Evolutionary conservation across 2,888 invertebrate species (phyloP), one percentile per base, ranked within the genome.

Genomic region (Clunio marinus): DNA sequence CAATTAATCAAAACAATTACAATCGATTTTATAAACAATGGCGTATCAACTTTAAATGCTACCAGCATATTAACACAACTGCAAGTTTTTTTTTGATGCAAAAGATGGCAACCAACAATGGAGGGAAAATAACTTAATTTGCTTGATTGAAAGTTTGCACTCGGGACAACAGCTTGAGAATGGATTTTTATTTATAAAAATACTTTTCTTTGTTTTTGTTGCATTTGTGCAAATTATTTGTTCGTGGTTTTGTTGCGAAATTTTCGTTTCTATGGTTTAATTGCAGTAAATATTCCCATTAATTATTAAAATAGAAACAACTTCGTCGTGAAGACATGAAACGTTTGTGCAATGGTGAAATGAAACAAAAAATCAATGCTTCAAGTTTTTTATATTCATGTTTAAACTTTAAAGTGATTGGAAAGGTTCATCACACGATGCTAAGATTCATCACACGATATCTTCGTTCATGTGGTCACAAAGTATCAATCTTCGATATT

Each of bases 241-340:
- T 41, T 8, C 41, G 15, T 8, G 3, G 7, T 41, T 41, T 41
- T 51, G 51, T 17, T 22, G 51, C 51, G 20, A 15, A 51, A 51
- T 15, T 41, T 15, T 41, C 41, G n/a, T 2, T 22, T 51, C 22
- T 51, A 51, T 51, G 51, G 51, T 51, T 51, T 51, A 51, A 51
- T 51, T 51, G 20, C 51, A 51, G 51, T 51, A 51, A 51, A 51
- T n/a, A 51, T 51, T 51, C 51, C 45, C 51, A 51, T 51, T 51
- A 51, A 51, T 51, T 20, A 51, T 51, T 51, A 20, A 51, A 51
- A n/a, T n/a, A n/a, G n/a, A n/a, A n/a, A n/a, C n/a, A 20, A 22
- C 51, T n/a, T 13, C 15, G n/a, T n/a, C n/a, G 15, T 7, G 13
- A 51, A 20, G 20, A 20, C 1, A 7, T 10, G 51, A 51, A n/a